phyloP scores from a whole-genome alignment of 2,888 invertebrate species.

The Metellina segmentata region DNA sequence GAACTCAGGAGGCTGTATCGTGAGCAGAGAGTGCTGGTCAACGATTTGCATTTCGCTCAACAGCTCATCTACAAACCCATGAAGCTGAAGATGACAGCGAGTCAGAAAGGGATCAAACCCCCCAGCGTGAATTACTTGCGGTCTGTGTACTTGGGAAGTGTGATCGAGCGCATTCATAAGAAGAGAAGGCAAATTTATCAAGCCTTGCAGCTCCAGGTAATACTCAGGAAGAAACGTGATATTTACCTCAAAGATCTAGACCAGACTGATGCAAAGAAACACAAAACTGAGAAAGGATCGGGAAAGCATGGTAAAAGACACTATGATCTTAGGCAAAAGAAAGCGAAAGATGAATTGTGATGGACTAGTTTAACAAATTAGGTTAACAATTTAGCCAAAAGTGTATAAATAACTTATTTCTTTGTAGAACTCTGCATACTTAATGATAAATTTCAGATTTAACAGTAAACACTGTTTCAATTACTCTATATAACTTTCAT shows the following conservation, averaged over 20 bases:
- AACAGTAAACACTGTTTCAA: no score
- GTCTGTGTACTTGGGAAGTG: constrained; percentile 54
- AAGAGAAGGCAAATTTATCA: constrained; percentile 57
- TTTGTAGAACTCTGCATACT: background rate
- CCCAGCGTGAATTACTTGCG: constrained; percentile 57
- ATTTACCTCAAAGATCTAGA: constrained; percentile 24
- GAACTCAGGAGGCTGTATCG: constrained; percentile 54
- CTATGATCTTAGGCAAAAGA: constrained; percentile 7
- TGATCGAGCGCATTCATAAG: constrained; percentile 49
- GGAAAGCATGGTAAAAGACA: background rate
- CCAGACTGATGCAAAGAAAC: background rate
- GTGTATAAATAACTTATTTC: background rate
- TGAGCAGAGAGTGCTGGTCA: constrained; percentile 49
- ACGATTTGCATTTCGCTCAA: constrained; percentile 66
- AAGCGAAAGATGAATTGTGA: constrained; percentile 61
- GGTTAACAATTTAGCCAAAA: constrained; percentile 21
- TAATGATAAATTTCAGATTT: background rate
- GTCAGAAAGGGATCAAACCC: constrained; percentile 5
- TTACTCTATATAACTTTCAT: no score
- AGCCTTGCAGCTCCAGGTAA: constrained; percentile 43
- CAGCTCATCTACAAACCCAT: constrained; percentile 44
- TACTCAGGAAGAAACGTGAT: constrained; percentile 53
- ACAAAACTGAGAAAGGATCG: no score
- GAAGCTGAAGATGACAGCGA: background rate
- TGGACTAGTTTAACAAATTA: constrained; percentile 7